These are phyloP conservation scores for Heliconius ethilla DNA, from an alignment of 2,888 invertebrate genomes.

Conservation along the genomic window DNA sequence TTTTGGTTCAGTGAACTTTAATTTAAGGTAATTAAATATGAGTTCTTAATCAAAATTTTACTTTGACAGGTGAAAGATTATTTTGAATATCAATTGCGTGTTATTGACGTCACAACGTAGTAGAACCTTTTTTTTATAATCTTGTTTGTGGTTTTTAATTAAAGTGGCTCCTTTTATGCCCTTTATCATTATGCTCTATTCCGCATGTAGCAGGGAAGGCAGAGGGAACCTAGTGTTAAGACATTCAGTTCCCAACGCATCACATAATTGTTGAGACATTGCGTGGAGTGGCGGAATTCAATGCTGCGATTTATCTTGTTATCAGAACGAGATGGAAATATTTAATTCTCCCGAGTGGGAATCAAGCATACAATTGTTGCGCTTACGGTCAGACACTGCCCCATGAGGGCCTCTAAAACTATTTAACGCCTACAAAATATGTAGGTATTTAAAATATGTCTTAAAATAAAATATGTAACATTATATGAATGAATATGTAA, in stretches of 20 bases:
- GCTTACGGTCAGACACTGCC: background rate
- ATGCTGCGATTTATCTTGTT: too few relatives aligned
- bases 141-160: too few relatives aligned
- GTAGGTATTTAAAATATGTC: background rate
- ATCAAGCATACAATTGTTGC: background rate
- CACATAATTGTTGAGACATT: too few relatives aligned
- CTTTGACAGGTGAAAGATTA: background rate
- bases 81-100: background rate
- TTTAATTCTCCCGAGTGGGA: background rate
- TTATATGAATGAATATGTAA: background rate
- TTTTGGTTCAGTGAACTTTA: constrained; percentile 1
- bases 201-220: too few relatives aligned
- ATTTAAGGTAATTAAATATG: too few relatives aligned
- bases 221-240: too few relatives aligned
- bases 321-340: background rate
- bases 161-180: too few relatives aligned
- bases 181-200: too few relatives aligned
- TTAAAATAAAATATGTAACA: too few relatives aligned
- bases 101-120: background rate
- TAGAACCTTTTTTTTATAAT: too few relatives aligned
- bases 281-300: too few relatives aligned
- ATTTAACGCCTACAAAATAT: background rate
- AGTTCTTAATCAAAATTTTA: background rate
- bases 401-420: background rate
- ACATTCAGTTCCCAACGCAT: too few relatives aligned